Evolutionary conservation across 2,888 invertebrate species (phyloP), one percentile per base, ranked within the genome.

Genomic region (Dolomedes plantarius): DNA sequence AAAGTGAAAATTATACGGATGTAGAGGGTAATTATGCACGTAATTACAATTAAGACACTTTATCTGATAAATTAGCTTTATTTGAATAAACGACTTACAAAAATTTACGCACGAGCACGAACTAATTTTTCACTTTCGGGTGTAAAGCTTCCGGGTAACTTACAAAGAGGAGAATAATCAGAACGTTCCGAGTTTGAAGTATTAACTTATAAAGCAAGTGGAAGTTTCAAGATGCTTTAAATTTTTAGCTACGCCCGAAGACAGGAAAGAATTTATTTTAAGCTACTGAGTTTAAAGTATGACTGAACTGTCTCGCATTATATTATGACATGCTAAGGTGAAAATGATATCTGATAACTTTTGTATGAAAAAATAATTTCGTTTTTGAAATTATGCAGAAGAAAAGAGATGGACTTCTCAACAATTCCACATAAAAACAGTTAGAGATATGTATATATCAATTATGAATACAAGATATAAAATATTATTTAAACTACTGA

Each of bases 71-170:
- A 46, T 46, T 46, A 46, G 41, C 16, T 46, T 46, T 46, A 46
- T 46, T 46, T 46, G 41, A 46, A 46, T 46, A 46, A 46, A 46
- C 41, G 41, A 46, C 41, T 46, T 46, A 46, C 41, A 46, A 46
- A 46, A 46, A 46, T 46, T 46, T 16, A 46, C 41, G 41, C 41
- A 46, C 16, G 13, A 46, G 41, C 41, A 46, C 41, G 41, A 46
- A 13, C 16, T 46, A 46, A 46, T 16, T 46, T 16, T 46, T 46
- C 41, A 2, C 16, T 46, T 46, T 46, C 9, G 6, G 11, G 16
- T 46, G 41, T 13, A 46, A 46, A 46, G 11, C 41, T 46, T 46
- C 41, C 41, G 41, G 41, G 11, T 46, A 46, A 9, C 2, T 11
- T 46, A 13, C 6, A 13, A 46, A 46, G 16, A 46, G 41, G 16